Evolutionary conservation across 2,888 invertebrate genomes (phyloP).

Genomic region (Drosophila neoperkinsi): DNA sequence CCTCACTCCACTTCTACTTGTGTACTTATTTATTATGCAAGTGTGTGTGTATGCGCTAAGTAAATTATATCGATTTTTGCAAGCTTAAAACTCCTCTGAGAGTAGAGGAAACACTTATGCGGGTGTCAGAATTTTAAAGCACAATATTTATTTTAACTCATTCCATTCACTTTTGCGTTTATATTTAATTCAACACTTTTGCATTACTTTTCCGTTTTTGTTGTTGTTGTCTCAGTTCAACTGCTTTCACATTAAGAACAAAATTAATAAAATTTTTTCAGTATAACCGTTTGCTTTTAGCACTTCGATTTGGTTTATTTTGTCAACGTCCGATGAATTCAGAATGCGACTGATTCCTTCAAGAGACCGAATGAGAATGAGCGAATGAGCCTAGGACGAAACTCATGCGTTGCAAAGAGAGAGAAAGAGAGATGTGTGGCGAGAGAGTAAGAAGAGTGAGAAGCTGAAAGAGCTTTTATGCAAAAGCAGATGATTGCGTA

Average conservation of each 20-base stretch:
- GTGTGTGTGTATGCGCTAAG: conserved; percentile 49
- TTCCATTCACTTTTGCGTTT: conserved; percentile 32
- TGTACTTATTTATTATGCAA: conserved; percentile 18
- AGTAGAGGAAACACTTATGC: conserved; percentile 30
- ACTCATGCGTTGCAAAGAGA: conserved; percentile 22
- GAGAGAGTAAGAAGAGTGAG: conserved; percentile 1
- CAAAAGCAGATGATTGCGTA: conserved; percentile 11
- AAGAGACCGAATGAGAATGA: conserved; percentile 84
- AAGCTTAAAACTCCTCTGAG: conserved; percentile 59
- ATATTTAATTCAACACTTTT: conserved; percentile 16
- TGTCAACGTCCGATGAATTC: conserved; percentile 52
- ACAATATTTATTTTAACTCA: conserved; percentile 12
- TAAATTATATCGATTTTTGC: conserved; percentile 73
- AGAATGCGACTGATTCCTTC: conserved; percentile 81
- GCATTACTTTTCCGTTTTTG: conserved; percentile 41
- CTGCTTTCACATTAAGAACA: conserved; percentile 44
- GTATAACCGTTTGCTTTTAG: conserved; percentile 59
- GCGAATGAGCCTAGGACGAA: conserved; percentile 66
- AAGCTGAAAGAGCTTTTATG: conserved; percentile 38
- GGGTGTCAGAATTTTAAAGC: conserved; percentile 25
- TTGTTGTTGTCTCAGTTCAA: conserved; percentile 33
- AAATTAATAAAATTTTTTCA: conserved; percentile 36
- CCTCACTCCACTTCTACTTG: conserved; percentile 26
- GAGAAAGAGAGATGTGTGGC: background rate
- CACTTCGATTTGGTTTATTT: conserved; percentile 55